Evolutionary conservation across 2,797 vertebrate species (phyloP).

Genomic region (Myoxocephalus aenaeus): DNA sequence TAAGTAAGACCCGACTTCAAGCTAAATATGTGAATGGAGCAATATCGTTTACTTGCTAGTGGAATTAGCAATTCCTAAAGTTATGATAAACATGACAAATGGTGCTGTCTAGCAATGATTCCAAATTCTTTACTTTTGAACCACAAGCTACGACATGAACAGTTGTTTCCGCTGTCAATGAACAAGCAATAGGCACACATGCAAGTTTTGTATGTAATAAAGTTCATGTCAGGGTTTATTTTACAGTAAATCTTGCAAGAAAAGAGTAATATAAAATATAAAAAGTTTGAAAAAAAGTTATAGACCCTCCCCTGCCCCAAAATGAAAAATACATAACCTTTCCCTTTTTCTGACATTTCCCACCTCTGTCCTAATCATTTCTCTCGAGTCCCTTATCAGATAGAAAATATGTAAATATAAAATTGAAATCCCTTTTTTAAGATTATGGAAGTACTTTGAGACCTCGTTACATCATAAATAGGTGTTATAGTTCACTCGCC

Average conservation of each 20-base stretch:
- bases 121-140: background rate
- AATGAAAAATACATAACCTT: background rate
- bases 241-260: background rate
- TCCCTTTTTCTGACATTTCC: background rate
- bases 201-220: background rate
- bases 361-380: background rate
- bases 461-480: background rate
- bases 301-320: background rate
- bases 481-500: background rate
- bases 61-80: background rate
- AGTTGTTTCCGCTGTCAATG: background rate
- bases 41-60: background rate
- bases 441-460: background rate
- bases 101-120: background rate
- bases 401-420: background rate
- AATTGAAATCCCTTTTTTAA: background rate
- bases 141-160: background rate
- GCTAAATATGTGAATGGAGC: background rate
- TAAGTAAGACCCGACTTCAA: background rate
- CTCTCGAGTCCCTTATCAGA: background rate
- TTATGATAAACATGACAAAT: background rate
- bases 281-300: background rate
- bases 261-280: background rate
- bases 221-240: background rate
- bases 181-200: background rate